Base-by-base conservation (phyloP, 2,113 vertebrate genomes). In the Actenoides hombroni region DNA sequence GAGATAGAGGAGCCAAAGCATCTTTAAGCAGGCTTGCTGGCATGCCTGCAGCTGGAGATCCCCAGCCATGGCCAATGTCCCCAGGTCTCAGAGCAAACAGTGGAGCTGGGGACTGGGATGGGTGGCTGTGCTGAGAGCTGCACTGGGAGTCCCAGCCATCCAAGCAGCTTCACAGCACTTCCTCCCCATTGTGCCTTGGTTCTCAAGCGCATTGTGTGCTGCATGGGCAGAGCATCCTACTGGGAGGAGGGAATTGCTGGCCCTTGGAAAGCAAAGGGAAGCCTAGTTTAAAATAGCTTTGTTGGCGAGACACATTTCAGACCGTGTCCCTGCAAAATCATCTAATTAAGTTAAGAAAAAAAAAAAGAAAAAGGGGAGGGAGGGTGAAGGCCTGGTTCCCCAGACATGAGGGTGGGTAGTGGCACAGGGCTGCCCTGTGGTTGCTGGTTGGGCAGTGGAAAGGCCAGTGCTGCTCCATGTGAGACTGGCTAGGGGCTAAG, bases 121-220 rank as follows among this genome's bases (percentile, higher is more conserved):
- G 11, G 7, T 8, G 9, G 29, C 67, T 42, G 48, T 73, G 67
- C 74, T 51, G 37, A 70, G 82, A 87, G 31, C 80, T 1, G 1
- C 1, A 8, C 74, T 8, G 8, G 56, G 60, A 88, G 23, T 53
- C 46, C 21, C 5, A 1, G 16, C 54, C 3, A 3, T 19, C 54
- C 51, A 7, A 5, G 59, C 0, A 0, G 54, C 70, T 90, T 48
- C 1, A 0, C 23, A 21, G 35, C 2, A 6, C 39, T 75, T 77
- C 85, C 77, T 86, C 20, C 13, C 17, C 26, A 15, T 88, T 44
- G 75, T 37, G 79, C 39, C 53, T 76, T 5, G 0, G 17, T 49
- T 33, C 42, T 79, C 20, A 14, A 46, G 59, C 3, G 7, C 65
- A 13, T 8, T 68, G 81, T 64, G 60, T 69, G 31, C n/a, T 84